Evolutionary conservation across 2,888 invertebrate genomes (phyloP).

Genomic region (Geophilus truncorum): DNA sequence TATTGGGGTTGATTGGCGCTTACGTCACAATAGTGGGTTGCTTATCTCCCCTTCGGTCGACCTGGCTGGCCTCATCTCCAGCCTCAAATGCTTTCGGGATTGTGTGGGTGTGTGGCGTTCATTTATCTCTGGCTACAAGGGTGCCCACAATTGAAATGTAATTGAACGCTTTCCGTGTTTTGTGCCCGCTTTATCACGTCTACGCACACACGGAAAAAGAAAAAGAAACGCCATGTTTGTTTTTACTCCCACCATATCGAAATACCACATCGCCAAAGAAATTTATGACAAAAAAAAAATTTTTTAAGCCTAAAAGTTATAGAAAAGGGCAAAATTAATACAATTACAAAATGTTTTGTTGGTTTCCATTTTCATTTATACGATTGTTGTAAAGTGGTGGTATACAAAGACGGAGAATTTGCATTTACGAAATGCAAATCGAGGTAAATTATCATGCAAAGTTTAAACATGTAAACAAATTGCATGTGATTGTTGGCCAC

Average conservation of each 20-base stretch:
- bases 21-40: not conserved
- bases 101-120: constrained; percentile 12
- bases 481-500: too few species aligned
- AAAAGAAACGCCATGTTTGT: not conserved
- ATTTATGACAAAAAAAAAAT: not conserved
- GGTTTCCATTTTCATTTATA: too few species aligned
- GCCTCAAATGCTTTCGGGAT: not conserved
- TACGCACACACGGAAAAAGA: not conserved
- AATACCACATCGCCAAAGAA: not conserved
- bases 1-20: not conserved
- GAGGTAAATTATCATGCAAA: too few species aligned
- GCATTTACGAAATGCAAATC: too few species aligned
- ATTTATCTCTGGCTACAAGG: constrained; percentile 6
- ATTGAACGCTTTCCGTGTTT: constrained; percentile 27
- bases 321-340: too few species aligned
- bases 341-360: too few species aligned
- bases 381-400: too few species aligned
- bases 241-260: not conserved
- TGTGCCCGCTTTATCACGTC: constrained; percentile 22
- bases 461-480: too few species aligned
- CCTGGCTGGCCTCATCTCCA: not conserved
- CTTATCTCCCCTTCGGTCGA: not conserved
- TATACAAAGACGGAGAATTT: too few species aligned
- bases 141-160: constrained; percentile 30
- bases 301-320: too few species aligned